A percentile compares a stretch with the other conserved stretches of the same genome.
Evolutionary conservation across 2,113 vertebrate genomes (phyloP).

Genomic region (Indri indri): DNA sequence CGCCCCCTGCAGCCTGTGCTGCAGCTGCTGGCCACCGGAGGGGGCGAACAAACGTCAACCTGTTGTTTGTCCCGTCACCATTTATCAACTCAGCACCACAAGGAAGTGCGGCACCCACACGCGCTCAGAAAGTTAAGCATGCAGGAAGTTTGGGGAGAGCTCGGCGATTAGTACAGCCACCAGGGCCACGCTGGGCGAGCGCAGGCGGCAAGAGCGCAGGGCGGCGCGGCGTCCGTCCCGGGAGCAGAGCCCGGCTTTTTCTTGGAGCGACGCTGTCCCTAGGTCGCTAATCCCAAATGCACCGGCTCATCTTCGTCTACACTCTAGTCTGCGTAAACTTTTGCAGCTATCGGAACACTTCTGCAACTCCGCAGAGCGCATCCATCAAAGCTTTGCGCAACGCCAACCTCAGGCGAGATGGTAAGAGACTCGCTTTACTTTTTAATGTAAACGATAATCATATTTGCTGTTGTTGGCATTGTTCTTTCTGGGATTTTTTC

Average conservation of each 20-base stretch:
- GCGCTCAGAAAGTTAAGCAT: slow-evolving; percentile 64
- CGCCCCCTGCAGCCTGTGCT: slow-evolving; percentile 50
- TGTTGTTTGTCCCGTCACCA: slow-evolving; percentile 57
- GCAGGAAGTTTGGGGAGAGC: slow-evolving; percentile 77
- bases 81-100: not conserved
- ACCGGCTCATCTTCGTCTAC: slow-evolving; percentile 82
- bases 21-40: slow-evolving; percentile 62
- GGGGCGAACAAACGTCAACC: slow-evolving; percentile 68
- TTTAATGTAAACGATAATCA: not conserved
- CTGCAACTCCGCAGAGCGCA: slow-evolving; percentile 83
- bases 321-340: slow-evolving; percentile 82
- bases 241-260: slow-evolving; percentile 43
- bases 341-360: slow-evolving; percentile 81
- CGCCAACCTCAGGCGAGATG: slow-evolving; percentile 85
- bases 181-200: not conserved
- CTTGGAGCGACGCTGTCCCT: slow-evolving; percentile 33
- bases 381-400: slow-evolving; percentile 85
- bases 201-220: not conserved
- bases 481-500: not conserved
- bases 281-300: slow-evolving; percentile 84
- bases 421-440: slow-evolving; percentile 78
- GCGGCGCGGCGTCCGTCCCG: not conserved
- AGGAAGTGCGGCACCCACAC: slow-evolving; percentile 62
- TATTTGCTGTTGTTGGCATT: not conserved
- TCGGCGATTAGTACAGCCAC: slow-evolving; percentile 51